Evolutionary conservation across 2,888 invertebrate species (phyloP).

Genomic region (Iphiclides podalirius): DNA sequence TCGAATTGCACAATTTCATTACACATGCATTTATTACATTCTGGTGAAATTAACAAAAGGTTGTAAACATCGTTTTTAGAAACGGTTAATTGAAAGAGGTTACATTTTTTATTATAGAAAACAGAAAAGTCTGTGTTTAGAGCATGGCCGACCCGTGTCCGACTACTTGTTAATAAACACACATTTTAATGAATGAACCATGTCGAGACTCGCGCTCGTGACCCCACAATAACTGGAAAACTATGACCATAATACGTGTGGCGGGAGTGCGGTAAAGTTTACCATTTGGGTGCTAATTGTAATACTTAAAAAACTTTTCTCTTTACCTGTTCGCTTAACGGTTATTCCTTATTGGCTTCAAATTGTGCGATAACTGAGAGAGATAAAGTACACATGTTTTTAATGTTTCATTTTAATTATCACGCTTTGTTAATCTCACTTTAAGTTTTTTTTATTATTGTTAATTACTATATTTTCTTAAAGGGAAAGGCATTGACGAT

Average conservation of each 20-base stretch:
- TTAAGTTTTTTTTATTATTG: too few relatives aligned
- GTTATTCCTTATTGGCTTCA: constrained; percentile 23
- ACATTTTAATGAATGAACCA: constrained; percentile 72
- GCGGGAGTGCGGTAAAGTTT: neutral
- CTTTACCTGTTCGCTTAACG: neutral
- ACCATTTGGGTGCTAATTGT: constrained; percentile 11
- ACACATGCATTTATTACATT: too few relatives aligned
- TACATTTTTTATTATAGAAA: too few relatives aligned
- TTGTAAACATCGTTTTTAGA: too few relatives aligned
- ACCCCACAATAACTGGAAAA: constrained; percentile 46
- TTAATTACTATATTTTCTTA: too few relatives aligned
- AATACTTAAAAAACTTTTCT: constrained; percentile 7
- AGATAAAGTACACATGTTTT: neutral
- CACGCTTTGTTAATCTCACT: too few relatives aligned
- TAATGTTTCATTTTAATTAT: too few relatives aligned
- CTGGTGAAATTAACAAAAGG: too few relatives aligned
- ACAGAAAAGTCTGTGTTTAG: neutral
- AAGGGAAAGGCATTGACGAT: too few relatives aligned
- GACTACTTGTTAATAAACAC: constrained; percentile 36
- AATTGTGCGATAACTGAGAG: neutral
- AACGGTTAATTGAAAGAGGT: too few relatives aligned
- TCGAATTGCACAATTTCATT: too few relatives aligned
- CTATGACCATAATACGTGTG: constrained; percentile 6
- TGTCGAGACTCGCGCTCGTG: constrained; percentile 50
- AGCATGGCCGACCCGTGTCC: neutral